Base-by-base conservation (phyloP, 2,113 vertebrate species). In the Poeciliopsis retropinna region DNA sequence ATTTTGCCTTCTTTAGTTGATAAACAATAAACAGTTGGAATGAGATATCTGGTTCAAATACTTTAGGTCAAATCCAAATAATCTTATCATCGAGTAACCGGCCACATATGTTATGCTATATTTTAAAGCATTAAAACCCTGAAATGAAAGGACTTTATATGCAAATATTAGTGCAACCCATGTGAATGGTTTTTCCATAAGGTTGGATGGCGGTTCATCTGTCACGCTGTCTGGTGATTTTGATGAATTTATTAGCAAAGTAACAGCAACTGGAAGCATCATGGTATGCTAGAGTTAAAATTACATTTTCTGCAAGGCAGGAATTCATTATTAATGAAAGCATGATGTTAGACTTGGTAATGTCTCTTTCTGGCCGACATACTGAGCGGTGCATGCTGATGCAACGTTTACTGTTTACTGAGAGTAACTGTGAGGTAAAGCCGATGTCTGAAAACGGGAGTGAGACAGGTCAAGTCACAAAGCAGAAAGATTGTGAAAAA, bases 281-380 rank as follows among this genome's bases (percentile, higher is more conserved):
- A 27, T 4, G 12, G 31, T 70, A 22, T 60, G 11, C 13, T 3
- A 28, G 27, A 44, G 27, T 13, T 31, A 51, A 2, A 51, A 22
- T 17, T 66, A 10, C 19, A 25, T 19, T 47, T 47, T 47, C 17
- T 67, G 66, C 19, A 37, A 65, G 34, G 32, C 31, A 32, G 10
- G 4, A n/a, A n/a, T 34, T 65, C 22, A 34, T 51, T 70, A 67
- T 51, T 70, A 67, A 67, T 29, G 12, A 28, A 67, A 47, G 54
- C 11, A 27, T 70, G 57, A 17, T 51, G 37, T 44, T 67, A 66
- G 65, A 72, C 75, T 66, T 67, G 11, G 62, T 47, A 51, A 72
- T 72, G 73, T 28, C 75, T 79, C 69, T 44, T 68, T 62, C 62
- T 76, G 63, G 47, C 41, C 73, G 51, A 60, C 51, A 37, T 65